These are phyloP conservation scores for Catharus bicknelli DNA, from an alignment of 2,113 vertebrate species.

Conservation along the genomic window DNA sequence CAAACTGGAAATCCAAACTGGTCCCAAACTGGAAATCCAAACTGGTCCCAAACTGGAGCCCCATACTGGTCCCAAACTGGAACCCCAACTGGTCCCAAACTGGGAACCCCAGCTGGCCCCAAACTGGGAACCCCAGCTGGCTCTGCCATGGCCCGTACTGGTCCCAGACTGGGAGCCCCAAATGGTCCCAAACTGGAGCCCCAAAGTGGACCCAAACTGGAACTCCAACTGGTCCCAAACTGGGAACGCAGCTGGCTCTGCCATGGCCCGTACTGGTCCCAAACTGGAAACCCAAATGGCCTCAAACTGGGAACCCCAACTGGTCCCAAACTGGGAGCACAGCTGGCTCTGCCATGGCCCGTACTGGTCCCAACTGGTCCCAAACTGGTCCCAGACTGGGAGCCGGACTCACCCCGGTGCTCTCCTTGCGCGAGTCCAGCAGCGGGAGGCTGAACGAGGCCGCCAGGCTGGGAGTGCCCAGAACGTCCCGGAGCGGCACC, in stretches of 20 bases:
- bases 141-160: background rate
- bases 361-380: too few relatives aligned
- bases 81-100: too few relatives aligned
- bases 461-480: slow-evolving; percentile 81
- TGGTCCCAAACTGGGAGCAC: background rate
- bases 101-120: background rate
- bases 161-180: background rate
- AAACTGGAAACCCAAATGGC: too few relatives aligned
- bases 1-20: too few relatives aligned
- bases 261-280: too few relatives aligned
- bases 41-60: too few relatives aligned
- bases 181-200: background rate
- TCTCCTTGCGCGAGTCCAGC: slow-evolving; percentile 87
- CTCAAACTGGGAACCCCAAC: background rate
- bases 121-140: background rate
- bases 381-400: too few relatives aligned
- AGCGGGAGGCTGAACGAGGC: slow-evolving; percentile 86
- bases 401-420: slow-evolving; percentile 81
- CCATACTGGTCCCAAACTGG: background rate
- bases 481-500: slow-evolving; percentile 84
- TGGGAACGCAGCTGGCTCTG: background rate
- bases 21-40: too few relatives aligned
- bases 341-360: too few relatives aligned
- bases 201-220: background rate
- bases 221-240: background rate